These are phyloP conservation scores for Notospermus geniculatus DNA, from an alignment of 1,140 invertebrate genomes.

Conservation along the genomic window DNA sequence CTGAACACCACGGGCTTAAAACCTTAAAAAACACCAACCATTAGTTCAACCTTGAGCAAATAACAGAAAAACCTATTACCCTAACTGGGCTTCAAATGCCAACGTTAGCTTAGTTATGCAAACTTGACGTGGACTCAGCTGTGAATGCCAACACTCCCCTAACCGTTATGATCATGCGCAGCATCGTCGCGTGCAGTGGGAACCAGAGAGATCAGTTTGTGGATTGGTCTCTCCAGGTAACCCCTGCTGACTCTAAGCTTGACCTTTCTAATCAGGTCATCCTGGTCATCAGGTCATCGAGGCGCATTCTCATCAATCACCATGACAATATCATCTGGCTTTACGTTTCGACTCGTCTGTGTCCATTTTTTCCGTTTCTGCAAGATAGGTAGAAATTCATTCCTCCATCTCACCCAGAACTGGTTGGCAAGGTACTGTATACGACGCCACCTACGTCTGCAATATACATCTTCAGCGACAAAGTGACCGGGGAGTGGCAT, in stretches of 20 bases:
- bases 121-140: no score
- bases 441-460: slow-evolving; percentile 13
- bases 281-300: slow-evolving; percentile 18
- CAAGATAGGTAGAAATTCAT: slow-evolving; percentile 11
- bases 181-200: no score
- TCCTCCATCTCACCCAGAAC: slow-evolving; percentile 25
- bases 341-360: slow-evolving; percentile 3
- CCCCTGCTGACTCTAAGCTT: neutral
- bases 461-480: slow-evolving; percentile 5
- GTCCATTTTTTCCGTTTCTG: neutral
- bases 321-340: slow-evolving; percentile 23
- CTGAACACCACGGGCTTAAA: no score
- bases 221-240: no score
- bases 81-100: no score
- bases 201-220: no score
- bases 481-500: neutral
- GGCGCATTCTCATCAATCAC: slow-evolving; percentile 12
- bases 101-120: no score
- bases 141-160: no score
- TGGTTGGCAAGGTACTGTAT: slow-evolving; percentile 20
- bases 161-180: no score
- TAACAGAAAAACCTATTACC: no score
- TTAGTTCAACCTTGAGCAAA: no score
- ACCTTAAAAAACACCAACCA: no score
- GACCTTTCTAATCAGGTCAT: slow-evolving; percentile 15